phyloP scores from a whole-genome alignment of 1,140 invertebrate species.

The Stegodyphus dumicola region DNA sequence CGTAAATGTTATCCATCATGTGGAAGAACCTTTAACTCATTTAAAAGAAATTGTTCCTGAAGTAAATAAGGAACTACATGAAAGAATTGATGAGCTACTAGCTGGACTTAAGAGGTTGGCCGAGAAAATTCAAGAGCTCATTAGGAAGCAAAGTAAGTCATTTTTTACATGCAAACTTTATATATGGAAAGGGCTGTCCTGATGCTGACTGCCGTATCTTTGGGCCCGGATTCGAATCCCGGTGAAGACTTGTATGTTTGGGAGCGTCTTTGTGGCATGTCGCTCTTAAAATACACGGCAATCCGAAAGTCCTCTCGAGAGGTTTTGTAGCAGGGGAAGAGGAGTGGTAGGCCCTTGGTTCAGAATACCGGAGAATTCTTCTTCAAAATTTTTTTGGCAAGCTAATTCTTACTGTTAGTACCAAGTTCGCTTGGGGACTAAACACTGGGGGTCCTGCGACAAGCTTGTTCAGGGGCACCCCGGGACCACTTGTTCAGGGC shows the following conservation, averaged over 20 bases:
- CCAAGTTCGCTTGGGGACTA: too few relatives aligned
- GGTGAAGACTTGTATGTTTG: not conserved
- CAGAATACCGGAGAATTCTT: too few relatives aligned
- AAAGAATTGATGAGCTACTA: conserved; percentile 30
- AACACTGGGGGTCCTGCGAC: too few relatives aligned
- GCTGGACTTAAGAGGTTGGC: conserved; percentile 27
- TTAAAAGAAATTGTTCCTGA: conserved; percentile 48
- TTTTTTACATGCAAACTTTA: not conserved
- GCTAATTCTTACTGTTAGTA: too few relatives aligned
- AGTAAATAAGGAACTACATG: conserved; percentile 33
- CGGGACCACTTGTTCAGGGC: too few relatives aligned
- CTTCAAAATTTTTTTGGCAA: too few relatives aligned
- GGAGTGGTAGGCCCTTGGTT: too few relatives aligned
- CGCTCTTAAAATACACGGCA: not conserved
- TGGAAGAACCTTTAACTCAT: conserved; percentile 23
- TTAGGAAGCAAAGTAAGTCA: conserved; percentile 37
- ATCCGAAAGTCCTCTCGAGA: not conserved
- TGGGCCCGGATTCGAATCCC: not conserved
- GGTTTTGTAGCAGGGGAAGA: not conserved
- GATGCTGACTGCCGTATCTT: not conserved
- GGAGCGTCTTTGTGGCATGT: not conserved
- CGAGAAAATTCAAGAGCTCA: conserved; percentile 23
- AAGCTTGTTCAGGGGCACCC: too few relatives aligned
- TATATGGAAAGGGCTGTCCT: not conserved
- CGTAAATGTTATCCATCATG: conserved; percentile 31